These are phyloP conservation scores for Sebastes taczanowskii DNA, from an alignment of 2,797 vertebrate species.

Conservation along the genomic window DNA sequence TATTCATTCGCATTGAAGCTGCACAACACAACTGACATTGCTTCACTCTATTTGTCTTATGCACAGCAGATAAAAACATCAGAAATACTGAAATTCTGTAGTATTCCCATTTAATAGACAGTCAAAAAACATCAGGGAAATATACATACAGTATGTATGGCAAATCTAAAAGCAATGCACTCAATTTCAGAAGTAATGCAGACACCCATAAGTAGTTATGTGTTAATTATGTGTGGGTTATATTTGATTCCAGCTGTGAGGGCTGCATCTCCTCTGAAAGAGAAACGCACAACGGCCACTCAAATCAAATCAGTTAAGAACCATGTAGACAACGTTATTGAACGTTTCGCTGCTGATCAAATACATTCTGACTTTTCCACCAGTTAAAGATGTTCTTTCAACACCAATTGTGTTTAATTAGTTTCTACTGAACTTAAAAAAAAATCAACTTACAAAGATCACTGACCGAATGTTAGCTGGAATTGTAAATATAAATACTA, in stretches of 20 bases:
- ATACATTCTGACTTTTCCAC: slow-evolving; percentile 22
- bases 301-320: slow-evolving; percentile 8
- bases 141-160: slow-evolving; percentile 53
- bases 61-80: background rate
- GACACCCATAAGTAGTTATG: slow-evolving; percentile 42
- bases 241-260: slow-evolving; percentile 16
- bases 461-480: slow-evolving; percentile 39
- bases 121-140: slow-evolving; percentile 59
- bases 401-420: slow-evolving; percentile 35
- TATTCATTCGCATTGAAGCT: background rate
- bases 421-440: slow-evolving; percentile 16
- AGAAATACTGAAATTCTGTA: slow-evolving; percentile 21
- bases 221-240: slow-evolving; percentile 9
- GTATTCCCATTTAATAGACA: slow-evolving; percentile 72
- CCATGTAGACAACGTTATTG: background rate
- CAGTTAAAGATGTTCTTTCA: slow-evolving; percentile 24
- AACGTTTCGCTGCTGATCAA: background rate
- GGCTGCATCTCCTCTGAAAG: background rate
- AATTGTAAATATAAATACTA: slow-evolving; percentile 47
- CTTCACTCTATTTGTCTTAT: background rate
- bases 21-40: background rate
- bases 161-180: slow-evolving; percentile 70
- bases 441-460: slow-evolving; percentile 31
- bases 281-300: slow-evolving; percentile 7
- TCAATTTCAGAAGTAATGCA: slow-evolving; percentile 51